Percentiles rank a stretch among this genome's conserved stretches.
Conservation (phyloP, 2,888 invertebrate genomes). For the Gymnosoma rotundatum region DNA sequence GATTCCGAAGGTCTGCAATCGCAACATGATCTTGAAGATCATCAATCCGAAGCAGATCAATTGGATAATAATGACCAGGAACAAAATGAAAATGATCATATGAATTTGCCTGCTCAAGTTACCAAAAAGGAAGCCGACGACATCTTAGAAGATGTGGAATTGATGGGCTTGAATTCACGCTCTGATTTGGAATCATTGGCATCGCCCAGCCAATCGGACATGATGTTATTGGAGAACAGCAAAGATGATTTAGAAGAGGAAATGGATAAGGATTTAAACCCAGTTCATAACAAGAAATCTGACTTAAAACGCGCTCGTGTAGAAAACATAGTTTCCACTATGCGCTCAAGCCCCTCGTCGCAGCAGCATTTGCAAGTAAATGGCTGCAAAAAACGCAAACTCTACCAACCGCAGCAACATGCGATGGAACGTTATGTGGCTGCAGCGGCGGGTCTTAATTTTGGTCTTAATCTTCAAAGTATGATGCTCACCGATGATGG, state of each 20-base stretch:
- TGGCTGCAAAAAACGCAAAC: constrained; percentile 97
- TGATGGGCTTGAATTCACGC: constrained; percentile 80
- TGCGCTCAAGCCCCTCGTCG: constrained; percentile 93
- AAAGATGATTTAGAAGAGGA: constrained; percentile 87
- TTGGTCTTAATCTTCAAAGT: constrained; percentile 84
- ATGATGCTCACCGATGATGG: constrained; percentile 87
- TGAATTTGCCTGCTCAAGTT: constrained; percentile 72
- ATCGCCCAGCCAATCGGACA: constrained; percentile 83
- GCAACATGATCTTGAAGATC: constrained; percentile 63
- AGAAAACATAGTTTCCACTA: constrained; percentile 96
- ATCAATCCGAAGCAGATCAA: constrained; percentile 54
- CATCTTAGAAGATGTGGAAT: constrained; percentile 80
- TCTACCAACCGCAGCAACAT: constrained; percentile 97
- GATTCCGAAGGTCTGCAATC: constrained; percentile 74
- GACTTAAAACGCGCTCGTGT: constrained; percentile 96
- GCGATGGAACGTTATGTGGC: constrained; percentile 86
- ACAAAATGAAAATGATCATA: constrained; percentile 62
- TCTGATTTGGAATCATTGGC: constrained; percentile 84
- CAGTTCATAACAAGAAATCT: constrained; percentile 81
- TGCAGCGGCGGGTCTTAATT: constrained; percentile 83
- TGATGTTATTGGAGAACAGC: constrained; percentile 83
- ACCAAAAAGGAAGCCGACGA: constrained; percentile 81
- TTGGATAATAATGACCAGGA: constrained; percentile 64
- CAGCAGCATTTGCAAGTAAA: constrained; percentile 85
- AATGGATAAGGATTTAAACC: constrained; percentile 84